Conservation (phyloP, 2,113 vertebrate species). For the Limanda limanda region DNA sequence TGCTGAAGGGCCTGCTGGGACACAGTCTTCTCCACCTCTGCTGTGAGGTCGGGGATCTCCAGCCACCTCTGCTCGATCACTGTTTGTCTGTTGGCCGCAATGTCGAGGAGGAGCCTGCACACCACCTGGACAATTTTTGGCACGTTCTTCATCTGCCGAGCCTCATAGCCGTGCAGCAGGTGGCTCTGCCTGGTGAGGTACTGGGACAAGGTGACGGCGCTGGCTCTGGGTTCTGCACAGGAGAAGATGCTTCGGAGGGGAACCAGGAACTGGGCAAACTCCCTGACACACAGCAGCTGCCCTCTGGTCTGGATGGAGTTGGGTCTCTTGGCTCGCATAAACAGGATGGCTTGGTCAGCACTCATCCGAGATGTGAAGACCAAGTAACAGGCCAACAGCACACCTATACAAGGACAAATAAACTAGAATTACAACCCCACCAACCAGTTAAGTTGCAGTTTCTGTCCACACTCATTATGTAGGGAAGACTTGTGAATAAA, state of each 20-base stretch:
- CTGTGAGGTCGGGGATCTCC: constrained; percentile 86
- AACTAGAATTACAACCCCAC: background rate
- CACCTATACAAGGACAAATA: constrained; percentile 81
- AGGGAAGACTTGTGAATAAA: no score
- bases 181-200: constrained; percentile 95
- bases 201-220: constrained; percentile 89
- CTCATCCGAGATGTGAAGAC: constrained; percentile 96
- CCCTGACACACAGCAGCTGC: constrained; percentile 92
- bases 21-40: constrained; percentile 92
- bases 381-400: constrained; percentile 94
- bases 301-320: constrained; percentile 97
- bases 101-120: constrained; percentile 88
- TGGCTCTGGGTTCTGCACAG: constrained; percentile 87
- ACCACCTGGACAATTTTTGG: constrained; percentile 93
- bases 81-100: constrained; percentile 89
- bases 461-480: no score
- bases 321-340: constrained; percentile 93
- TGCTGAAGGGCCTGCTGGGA: constrained; percentile 87
- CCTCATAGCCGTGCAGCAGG: constrained; percentile 95
- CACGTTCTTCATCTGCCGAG: constrained; percentile 91
- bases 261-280: constrained; percentile 94
- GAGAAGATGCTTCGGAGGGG: constrained; percentile 92
- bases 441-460: no score
- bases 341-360: constrained; percentile 95
- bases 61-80: constrained; percentile 78